phyloP scores from a whole-genome alignment of 2,888 invertebrate genomes.

The Idaea biselata region DNA sequence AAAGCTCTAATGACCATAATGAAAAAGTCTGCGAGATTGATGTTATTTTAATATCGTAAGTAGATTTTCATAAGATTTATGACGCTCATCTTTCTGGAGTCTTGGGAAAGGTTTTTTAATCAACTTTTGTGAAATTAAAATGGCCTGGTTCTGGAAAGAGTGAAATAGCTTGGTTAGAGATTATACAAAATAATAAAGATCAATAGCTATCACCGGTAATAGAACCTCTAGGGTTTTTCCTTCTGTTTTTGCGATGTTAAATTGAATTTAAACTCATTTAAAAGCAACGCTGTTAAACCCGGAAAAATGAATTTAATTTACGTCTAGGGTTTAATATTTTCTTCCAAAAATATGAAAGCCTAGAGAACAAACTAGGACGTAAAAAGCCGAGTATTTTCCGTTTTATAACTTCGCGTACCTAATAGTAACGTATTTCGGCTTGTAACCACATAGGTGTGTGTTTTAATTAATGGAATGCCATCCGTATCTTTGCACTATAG shows the following conservation, averaged over 20 bases:
- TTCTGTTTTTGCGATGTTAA: too few relatives aligned
- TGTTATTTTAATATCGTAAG: not conserved
- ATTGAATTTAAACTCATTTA: too few relatives aligned
- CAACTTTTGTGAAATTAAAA: not conserved
- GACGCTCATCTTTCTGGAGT: not conserved
- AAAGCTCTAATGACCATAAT: slow-evolving; percentile 13
- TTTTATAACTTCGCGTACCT: not conserved
- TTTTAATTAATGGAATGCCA: slow-evolving; percentile 25
- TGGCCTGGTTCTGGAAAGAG: not conserved
- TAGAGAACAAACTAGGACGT: too few relatives aligned
- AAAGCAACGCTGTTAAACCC: too few relatives aligned
- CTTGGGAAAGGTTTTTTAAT: not conserved
- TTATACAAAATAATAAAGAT: too few relatives aligned
- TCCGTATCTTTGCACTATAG: slow-evolving; percentile 19
- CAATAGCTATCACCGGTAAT: too few relatives aligned
- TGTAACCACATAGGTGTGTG: slow-evolving; percentile 16
- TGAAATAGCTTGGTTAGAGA: not conserved
- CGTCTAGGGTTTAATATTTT: too few relatives aligned
- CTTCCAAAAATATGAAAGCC: too few relatives aligned
- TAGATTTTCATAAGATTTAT: slow-evolving; percentile 1
- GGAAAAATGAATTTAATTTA: too few relatives aligned
- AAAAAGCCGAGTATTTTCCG: too few relatives aligned
- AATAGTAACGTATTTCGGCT: not conserved
- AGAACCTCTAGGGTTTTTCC: too few relatives aligned
- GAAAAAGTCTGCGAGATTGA: not conserved